Percentiles rank a stretch among this genome's conserved stretches.
Conservation (phyloP, 2,888 invertebrate species). For the Acrobasis repandana region DNA sequence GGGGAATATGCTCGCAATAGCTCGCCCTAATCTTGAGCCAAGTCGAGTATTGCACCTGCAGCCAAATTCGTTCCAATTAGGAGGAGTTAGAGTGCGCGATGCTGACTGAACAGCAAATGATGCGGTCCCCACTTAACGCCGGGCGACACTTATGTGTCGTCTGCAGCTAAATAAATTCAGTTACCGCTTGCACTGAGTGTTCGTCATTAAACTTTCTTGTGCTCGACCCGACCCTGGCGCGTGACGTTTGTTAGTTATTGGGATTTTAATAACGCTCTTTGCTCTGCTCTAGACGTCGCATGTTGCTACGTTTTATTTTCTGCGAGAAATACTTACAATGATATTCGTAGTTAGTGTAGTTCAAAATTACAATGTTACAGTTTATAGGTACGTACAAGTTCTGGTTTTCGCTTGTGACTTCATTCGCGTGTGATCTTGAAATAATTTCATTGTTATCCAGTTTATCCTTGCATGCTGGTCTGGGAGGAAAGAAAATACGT, state of each 20-base stretch:
- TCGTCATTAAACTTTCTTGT: conserved; percentile 78
- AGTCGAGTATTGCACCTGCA: conserved; percentile 81
- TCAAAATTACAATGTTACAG: neutral
- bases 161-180: conserved; percentile 76
- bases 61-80: conserved; percentile 83
- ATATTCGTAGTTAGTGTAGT: neutral
- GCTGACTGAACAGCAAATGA: conserved; percentile 81
- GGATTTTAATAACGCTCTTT: conserved; percentile 48
- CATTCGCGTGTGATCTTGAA: too few relatives aligned
- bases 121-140: conserved; percentile 77
- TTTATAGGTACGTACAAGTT: neutral
- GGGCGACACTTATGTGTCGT: conserved; percentile 73
- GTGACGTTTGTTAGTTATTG: conserved; percentile 68
- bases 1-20: conserved; percentile 74
- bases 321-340: neutral
- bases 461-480: too few relatives aligned
- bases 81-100: conserved; percentile 78
- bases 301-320: conserved; percentile 15
- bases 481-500: too few relatives aligned
- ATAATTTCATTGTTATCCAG: too few relatives aligned
- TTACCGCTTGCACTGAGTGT: conserved; percentile 69
- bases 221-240: conserved; percentile 56
- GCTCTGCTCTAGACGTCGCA: conserved; percentile 38
- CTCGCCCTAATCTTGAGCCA: conserved; percentile 81
- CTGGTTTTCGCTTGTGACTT: too few relatives aligned